Evolutionary conservation across 2,113 vertebrate species (phyloP), one percentile per base, ranked within the genome.

Genomic region (Phylloscopus trochilus): DNA sequence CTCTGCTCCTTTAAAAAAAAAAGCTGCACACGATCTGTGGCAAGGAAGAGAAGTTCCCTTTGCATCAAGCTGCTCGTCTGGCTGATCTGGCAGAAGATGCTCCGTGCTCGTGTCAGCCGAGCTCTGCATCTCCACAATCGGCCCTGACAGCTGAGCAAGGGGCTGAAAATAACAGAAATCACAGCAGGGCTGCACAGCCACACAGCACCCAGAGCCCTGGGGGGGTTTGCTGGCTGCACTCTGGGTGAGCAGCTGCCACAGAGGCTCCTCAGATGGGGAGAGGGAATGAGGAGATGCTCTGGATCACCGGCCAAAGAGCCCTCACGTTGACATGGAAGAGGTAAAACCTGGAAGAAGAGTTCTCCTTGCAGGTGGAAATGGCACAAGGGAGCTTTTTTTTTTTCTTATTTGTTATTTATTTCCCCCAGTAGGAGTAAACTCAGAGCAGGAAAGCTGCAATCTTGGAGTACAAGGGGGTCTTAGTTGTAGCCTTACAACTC

Each of bases 81-180:
- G 83, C 67, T 89, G 62, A 62, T 46, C 3, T 62, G 84, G 87
- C 81, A 92, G 89, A 60, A 82, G 91, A 58, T 53, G 67, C 75
- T 82, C 33, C 15, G 72, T 0, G 4, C 2, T 30, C 4, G 11
- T 66, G 77, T 87, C 84, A 64, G 41, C 62, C 3, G 1, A 60
- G 51, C 0, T 76, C 39, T 7, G 3, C 70, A 69, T 62, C 67
- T 77, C 84, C 84, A 33, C 67, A 66, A 88, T 30, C 11, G 67
- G 30, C 69, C 2, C 77, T 95, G 95, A 87, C 83, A 91, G 91
- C 94, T 87, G 86, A 92, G 82, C 86, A 87, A 68, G 2, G 53
- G 78, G n/a, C 89, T 75, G 92, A 44, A n/a, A 92, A 68, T 1
- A 43, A 16, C 80, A 77, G 43, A 4, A n/a, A 69, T 28, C 67